These are phyloP conservation scores for Meloidogyne chitwoodi DNA, from an alignment of 1,140 invertebrate genomes.

Conservation along the genomic window DNA sequence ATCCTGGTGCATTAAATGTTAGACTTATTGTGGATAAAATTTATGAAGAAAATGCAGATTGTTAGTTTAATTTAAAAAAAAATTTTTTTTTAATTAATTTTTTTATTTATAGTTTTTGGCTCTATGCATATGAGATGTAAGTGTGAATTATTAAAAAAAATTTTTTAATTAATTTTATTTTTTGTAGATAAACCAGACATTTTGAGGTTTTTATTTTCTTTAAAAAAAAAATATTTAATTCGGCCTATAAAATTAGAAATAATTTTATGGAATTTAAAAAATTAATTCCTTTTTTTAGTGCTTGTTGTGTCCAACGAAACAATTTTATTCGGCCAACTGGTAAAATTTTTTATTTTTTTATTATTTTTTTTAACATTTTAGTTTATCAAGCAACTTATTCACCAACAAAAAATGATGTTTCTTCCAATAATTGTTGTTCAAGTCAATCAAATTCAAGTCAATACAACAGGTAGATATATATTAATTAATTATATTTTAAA, in stretches of 20 bases:
- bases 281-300: neutral
- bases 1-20: neutral
- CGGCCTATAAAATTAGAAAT: too few relatives aligned
- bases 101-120: conserved; percentile 2
- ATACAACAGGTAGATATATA: too few relatives aligned
- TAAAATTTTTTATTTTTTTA: neutral
- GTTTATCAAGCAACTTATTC: neutral
- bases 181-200: conserved; percentile 18
- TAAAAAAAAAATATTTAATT: neutral
- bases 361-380: neutral
- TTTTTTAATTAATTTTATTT: conserved; percentile 1
- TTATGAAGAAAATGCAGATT: neutral
- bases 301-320: conserved; percentile 14
- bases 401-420: neutral
- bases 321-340: conserved; percentile 14
- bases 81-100: neutral
- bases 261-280: neutral
- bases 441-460: too few relatives aligned
- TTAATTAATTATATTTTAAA: too few relatives aligned
- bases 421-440: too few relatives aligned
- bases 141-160: too few relatives aligned
- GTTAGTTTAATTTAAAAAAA: neutral
- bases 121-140: conserved; percentile 5
- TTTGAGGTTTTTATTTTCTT: neutral
- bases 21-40: neutral